Evolutionary conservation across 2,888 invertebrate genomes (phyloP).

Genomic region (Cantharis flavilabris): DNA sequence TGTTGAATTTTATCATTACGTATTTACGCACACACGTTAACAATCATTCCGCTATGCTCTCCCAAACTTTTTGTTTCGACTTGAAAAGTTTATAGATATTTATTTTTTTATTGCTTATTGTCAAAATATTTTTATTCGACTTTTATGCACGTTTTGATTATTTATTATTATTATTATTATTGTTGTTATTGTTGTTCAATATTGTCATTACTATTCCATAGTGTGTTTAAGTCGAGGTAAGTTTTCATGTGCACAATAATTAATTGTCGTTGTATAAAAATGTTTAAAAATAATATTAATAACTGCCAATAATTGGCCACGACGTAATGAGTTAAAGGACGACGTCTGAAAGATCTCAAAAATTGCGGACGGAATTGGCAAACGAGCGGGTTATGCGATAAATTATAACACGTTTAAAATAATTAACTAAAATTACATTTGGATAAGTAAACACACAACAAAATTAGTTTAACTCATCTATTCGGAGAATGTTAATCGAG

Average conservation of each 20-base stretch:
- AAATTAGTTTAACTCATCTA: conserved; percentile 1
- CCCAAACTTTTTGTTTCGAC: not conserved
- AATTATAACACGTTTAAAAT: not conserved
- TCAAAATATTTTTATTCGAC: not conserved
- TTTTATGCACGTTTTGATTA: conserved; percentile 18
- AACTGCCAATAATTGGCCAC: not conserved
- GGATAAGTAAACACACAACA: not conserved
- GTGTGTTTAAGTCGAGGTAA: not conserved
- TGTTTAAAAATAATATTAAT: not conserved
- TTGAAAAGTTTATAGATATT: not conserved
- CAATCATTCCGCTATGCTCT: not conserved
- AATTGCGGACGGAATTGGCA: not conserved
- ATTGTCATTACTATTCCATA: not conserved
- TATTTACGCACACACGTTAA: not conserved
- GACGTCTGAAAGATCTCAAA: not conserved
- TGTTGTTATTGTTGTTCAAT: conserved; percentile 12
- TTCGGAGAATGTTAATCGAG: not conserved
- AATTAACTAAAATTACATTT: not conserved
- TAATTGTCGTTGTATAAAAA: not conserved
- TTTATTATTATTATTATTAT: not conserved
- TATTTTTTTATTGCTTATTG: not conserved
- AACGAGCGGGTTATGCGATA: not conserved
- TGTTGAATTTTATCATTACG: not conserved
- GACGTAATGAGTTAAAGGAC: not conserved
- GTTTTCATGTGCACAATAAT: not conserved